A percentile compares a stretch with the other conserved stretches of the same genome.
Conservation (phyloP, 2,888 invertebrate species). For the Chaetogeoica ovagalla region DNA sequence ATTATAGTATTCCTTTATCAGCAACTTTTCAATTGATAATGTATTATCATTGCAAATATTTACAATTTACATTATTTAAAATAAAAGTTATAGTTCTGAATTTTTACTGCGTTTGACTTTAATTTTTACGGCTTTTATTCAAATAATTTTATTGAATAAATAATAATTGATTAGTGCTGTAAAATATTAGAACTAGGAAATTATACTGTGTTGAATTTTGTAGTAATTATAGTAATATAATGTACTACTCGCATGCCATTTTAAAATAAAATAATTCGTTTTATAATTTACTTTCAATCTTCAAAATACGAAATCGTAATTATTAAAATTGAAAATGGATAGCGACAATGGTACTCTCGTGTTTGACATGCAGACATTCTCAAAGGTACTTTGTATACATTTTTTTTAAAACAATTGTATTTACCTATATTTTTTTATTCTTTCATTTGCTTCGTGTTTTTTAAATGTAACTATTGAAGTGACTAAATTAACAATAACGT, state of each 20-base stretch:
- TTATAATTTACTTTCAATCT: background rate
- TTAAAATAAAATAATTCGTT: background rate
- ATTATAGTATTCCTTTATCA: too few species aligned
- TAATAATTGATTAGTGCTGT: too few species aligned
- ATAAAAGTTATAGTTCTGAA: too few species aligned
- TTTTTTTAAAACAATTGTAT: background rate
- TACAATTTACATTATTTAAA: too few species aligned
- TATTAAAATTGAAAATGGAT: slow-evolving; percentile 19
- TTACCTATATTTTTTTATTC: background rate
- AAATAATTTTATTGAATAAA: background rate
- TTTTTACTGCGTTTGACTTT: too few species aligned
- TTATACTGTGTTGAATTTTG: background rate
- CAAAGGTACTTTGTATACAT: slow-evolving; percentile 13
- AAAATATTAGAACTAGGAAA: background rate
- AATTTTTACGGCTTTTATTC: too few species aligned
- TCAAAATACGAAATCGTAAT: background rate
- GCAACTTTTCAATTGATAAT: too few species aligned
- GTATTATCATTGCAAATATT: too few species aligned
- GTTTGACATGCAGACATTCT: slow-evolving; percentile 44
- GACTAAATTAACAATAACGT: too few species aligned
- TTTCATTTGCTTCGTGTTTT: too few species aligned
- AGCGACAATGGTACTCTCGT: background rate
- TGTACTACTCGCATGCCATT: background rate
- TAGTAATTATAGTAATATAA: background rate
- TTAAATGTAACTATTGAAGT: too few species aligned